Evolutionary conservation across 2,797 vertebrate species (phyloP), one percentile per base, ranked within the genome.

Genomic region (Setipinna tenuifilis): DNA sequence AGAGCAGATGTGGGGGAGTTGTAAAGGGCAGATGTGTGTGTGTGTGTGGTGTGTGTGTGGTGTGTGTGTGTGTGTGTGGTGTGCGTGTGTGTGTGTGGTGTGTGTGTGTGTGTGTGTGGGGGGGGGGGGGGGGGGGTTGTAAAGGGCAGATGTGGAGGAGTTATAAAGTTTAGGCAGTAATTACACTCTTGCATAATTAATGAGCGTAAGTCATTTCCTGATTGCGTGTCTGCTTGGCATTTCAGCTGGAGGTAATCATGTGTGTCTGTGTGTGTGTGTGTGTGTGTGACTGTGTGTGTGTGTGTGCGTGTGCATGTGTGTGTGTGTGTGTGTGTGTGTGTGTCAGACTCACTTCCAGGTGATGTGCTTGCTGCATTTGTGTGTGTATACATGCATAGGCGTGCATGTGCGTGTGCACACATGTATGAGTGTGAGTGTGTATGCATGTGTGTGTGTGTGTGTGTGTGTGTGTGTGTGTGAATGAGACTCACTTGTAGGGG

Each of bases 161-260:
- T 78, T 78, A 44, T 78, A 78, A 78, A 78, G 19, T 41, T 81
- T 84, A 87, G 81, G 58, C 62, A 75, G 71, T 78, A 78, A 78
- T 78, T 78, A 78, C 35, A 21, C 19, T 41, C 41, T 59, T 88
- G 83, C 85, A 82, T 88, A 41, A 82, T 84, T 86, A 61, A 85
- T 84, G 61, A 81, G 82, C 75, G 65, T 10, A 78, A 81, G 19
- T 68, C 21, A 83, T 41, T 46, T 23, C 21, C 2, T 16, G 58
- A 31, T 85, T 21, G 31, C 71, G 44, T 83, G 71, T 78, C 71
- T 6, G 16, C 5, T 78, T 78, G 35, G 71, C 71, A 78, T 78
- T 78, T 78, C 16, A 41, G 71, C 71, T 31, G 6, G 31, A 78
- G 16, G 31, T 2, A 59, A 59, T 59, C 58, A 59, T 23, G 23